Conservation (phyloP, 2,888 invertebrate genomes). For the Tetragnatha montana region DNA sequence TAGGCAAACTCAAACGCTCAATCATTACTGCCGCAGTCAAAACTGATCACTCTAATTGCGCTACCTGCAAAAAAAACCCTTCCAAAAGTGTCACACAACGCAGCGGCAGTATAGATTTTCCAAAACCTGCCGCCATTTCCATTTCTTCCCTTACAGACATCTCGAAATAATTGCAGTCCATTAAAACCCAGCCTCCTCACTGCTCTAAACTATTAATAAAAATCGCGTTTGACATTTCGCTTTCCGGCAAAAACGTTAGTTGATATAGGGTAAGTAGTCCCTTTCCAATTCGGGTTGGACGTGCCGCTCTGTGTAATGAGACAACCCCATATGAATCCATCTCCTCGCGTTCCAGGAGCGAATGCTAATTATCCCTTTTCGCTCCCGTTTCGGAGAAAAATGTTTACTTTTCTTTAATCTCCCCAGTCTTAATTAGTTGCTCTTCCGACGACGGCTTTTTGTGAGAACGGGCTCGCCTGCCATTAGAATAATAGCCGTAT, state of each 20-base stretch:
- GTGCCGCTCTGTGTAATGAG: slow-evolving; percentile 10
- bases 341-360: slow-evolving; percentile 49
- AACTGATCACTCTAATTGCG: too few relatives aligned
- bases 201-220: neutral
- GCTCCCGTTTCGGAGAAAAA: slow-evolving; percentile 62
- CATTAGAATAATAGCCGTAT: slow-evolving; percentile 70
- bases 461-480: slow-evolving; percentile 46
- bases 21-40: too few relatives aligned
- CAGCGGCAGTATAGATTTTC: too few relatives aligned
- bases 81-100: too few relatives aligned
- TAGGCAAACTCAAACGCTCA: too few relatives aligned
- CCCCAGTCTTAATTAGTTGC: slow-evolving; percentile 69
- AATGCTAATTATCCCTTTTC: slow-evolving; percentile 66
- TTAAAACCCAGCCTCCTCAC: neutral
- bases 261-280: neutral
- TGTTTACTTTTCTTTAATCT: slow-evolving; percentile 71
- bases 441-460: slow-evolving; percentile 37
- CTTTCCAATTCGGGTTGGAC: neutral
- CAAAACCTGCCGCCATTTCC: too few relatives aligned
- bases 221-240: neutral
- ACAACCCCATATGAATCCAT: slow-evolving; percentile 12
- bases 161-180: neutral
- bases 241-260: neutral
- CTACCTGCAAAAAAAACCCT: too few relatives aligned
- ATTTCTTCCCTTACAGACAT: neutral